These are phyloP conservation scores for Sus scrofa DNA, from an alignment of 2,113 vertebrate species.

Conservation along the genomic window DNA sequence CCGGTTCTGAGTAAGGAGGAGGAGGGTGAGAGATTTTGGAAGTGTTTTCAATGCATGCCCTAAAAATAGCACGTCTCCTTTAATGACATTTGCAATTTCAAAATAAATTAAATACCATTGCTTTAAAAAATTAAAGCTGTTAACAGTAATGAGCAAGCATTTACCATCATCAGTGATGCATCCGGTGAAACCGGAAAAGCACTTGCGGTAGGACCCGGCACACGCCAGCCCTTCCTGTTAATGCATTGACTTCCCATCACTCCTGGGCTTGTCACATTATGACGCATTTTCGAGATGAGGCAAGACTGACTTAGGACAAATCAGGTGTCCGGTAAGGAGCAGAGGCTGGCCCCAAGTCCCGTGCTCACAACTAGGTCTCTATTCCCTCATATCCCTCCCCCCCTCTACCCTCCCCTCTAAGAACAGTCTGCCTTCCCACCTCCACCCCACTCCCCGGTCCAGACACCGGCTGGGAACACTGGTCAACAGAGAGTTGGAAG, in stretches of 20 bases:
- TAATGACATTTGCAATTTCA: slow-evolving; percentile 50
- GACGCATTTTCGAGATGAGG: too few relatives aligned
- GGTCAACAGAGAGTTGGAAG: fast-evolving
- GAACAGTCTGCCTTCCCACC: background rate
- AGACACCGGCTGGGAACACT: background rate
- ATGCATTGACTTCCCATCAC: fast-evolving
- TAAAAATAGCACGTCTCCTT: slow-evolving; percentile 53
- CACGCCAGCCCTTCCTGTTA: fast-evolving
- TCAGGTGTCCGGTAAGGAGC: fast-evolving
- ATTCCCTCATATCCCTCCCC: background rate
- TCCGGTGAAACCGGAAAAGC: background rate
- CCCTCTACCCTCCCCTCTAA: fast-evolving
- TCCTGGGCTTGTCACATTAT: fast-evolving
- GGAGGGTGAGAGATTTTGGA: background rate
- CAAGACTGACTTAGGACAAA: background rate
- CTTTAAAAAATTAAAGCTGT: background rate
- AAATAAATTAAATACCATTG: slow-evolving; percentile 42
- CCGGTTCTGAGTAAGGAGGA: background rate
- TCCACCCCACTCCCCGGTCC: fast-evolving
- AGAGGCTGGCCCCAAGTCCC: background rate
- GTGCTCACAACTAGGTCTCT: too few relatives aligned
- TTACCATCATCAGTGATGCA: background rate
- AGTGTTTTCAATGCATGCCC: background rate
- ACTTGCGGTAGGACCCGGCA: fast-evolving
- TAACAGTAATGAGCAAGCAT: fast-evolving